These are phyloP conservation scores for Ranitomeya imitator DNA, from an alignment of 2,113 vertebrate genomes.

Conservation along the genomic window DNA sequence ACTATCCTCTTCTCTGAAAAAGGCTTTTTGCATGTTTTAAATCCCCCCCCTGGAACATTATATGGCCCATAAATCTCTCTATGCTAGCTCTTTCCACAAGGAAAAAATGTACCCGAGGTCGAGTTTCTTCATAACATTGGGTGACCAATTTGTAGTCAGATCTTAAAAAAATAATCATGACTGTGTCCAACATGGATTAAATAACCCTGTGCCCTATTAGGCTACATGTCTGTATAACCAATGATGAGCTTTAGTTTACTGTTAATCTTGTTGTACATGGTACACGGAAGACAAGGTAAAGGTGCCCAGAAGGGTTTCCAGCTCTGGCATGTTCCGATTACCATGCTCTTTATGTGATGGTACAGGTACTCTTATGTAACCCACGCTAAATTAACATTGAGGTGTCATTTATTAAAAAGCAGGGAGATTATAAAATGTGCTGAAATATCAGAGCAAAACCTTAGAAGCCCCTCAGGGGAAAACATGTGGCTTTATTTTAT, in stretches of 20 bases:
- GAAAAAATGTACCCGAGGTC: too few species aligned
- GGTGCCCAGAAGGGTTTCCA: constrained; percentile 14
- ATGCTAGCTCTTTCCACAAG: too few species aligned
- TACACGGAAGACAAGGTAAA: neutral
- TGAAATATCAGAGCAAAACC: constrained; percentile 13
- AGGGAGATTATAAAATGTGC: constrained; percentile 29
- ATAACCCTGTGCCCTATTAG: neutral
- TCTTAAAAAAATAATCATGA: neutral
- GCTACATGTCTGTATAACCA: neutral
- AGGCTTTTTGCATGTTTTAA: too few species aligned
- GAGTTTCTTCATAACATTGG: neutral
- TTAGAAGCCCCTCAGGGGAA: constrained; percentile 12
- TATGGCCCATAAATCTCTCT: too few species aligned
- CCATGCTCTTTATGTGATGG: constrained; percentile 9
- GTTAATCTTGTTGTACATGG: neutral
- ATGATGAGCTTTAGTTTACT: neutral
- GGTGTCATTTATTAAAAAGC: constrained; percentile 1
- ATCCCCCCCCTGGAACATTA: too few species aligned
- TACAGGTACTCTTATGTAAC: constrained; percentile 13
- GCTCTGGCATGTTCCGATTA: neutral
- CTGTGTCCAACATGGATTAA: neutral
- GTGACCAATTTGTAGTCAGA: neutral
- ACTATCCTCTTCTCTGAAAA: too few species aligned
- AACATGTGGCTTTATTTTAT: constrained; percentile 47
- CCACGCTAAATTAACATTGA: constrained; percentile 2